Conservation (phyloP, 2,888 invertebrate genomes). For the Furcula furcula region DNA sequence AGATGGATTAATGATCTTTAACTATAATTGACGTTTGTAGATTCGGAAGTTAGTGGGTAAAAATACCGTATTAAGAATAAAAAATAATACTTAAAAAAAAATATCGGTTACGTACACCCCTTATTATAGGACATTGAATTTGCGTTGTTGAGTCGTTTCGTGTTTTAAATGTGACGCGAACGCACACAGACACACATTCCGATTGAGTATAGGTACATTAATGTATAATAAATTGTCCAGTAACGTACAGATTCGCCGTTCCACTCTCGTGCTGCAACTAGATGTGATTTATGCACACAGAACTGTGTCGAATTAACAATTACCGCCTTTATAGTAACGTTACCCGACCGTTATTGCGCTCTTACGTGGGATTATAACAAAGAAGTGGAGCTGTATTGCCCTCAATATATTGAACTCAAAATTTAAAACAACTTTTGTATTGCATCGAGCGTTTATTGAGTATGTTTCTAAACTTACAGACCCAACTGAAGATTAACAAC, state of each 20-base stretch:
- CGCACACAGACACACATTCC: slow-evolving; percentile 11
- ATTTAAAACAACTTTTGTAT: slow-evolving; percentile 31
- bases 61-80: no score
- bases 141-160: slow-evolving; percentile 54
- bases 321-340: slow-evolving; percentile 51
- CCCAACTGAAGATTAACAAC: no score
- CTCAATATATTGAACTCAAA: slow-evolving; percentile 33
- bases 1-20: no score
- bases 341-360: slow-evolving; percentile 48
- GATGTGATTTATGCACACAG: slow-evolving; percentile 67
- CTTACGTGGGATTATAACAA: slow-evolving; percentile 43
- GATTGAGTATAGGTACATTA: no score
- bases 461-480: no score
- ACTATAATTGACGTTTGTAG: no score
- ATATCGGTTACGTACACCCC: no score
- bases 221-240: slow-evolving; percentile 63
- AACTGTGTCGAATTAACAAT: slow-evolving; percentile 75
- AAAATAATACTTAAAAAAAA: no score
- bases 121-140: slow-evolving; percentile 44
- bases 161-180: slow-evolving; percentile 40
- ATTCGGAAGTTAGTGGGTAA: no score
- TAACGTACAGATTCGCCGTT: slow-evolving; percentile 55
- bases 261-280: slow-evolving; percentile 49
- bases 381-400: slow-evolving; percentile 23
- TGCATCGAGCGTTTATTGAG: slow-evolving; percentile 22